phyloP scores from a whole-genome alignment of 2,888 invertebrate genomes.

The Ornithoptera alexandrae region DNA sequence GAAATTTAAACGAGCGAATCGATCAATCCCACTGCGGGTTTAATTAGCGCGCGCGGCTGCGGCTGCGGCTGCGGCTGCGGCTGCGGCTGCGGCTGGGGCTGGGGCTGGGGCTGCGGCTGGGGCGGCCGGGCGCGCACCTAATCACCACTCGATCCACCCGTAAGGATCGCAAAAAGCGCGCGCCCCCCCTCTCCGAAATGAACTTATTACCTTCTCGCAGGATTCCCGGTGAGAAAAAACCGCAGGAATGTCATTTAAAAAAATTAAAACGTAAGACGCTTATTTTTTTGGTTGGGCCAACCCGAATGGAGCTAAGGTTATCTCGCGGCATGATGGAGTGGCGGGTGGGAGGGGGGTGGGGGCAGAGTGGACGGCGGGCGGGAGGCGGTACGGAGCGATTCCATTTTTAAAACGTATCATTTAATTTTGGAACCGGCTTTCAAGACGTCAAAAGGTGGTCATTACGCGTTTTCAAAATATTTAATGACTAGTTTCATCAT shows the following conservation, averaged over 20 bases:
- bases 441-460: conserved; percentile 79
- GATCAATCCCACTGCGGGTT: conserved; percentile 61
- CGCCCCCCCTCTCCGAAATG: conserved; percentile 44
- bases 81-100: conserved; percentile 57
- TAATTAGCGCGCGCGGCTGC: conserved; percentile 67
- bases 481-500: conserved; percentile 42
- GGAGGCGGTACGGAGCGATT: conserved; percentile 79
- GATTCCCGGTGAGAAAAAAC: conserved; percentile 75
- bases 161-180: conserved; percentile 67
- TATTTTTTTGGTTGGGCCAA: conserved; percentile 67
- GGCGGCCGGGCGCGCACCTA: conserved; percentile 30
- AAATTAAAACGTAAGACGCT: conserved; percentile 75
- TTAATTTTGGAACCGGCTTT: conserved; percentile 79
- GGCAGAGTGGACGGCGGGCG: conserved; percentile 75
- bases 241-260: conserved; percentile 79
- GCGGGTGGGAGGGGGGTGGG: conserved; percentile 39
- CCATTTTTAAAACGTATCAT: conserved; percentile 80
- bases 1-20: conserved; percentile 70
- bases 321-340: conserved; percentile 46
- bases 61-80: conserved; percentile 60
- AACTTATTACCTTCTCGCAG: conserved; percentile 63
- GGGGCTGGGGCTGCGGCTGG: conserved; percentile 56
- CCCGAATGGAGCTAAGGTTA: conserved; percentile 78
- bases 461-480: conserved; percentile 71
- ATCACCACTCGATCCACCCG: conserved; percentile 39